Evolutionary conservation across 1,140 invertebrate species (phyloP).

Genomic region (Drosophila kikkawai): DNA sequence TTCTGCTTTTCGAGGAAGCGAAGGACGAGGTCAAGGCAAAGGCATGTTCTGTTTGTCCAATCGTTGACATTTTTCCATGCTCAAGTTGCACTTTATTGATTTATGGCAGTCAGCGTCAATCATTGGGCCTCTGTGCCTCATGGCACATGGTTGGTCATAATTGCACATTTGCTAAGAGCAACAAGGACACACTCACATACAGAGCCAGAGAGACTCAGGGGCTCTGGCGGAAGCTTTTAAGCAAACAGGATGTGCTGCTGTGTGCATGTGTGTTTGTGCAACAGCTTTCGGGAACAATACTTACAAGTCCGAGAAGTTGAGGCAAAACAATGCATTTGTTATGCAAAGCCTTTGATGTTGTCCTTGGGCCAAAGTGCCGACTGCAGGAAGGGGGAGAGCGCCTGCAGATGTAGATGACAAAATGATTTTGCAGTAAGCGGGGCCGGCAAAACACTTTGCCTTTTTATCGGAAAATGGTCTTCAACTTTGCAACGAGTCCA

Average conservation of each 20-base stretch:
- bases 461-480: slow-evolving; percentile 48
- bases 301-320: slow-evolving; percentile 69
- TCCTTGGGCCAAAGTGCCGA: slow-evolving; percentile 59
- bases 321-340: slow-evolving; percentile 76
- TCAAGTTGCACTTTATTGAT: slow-evolving; percentile 80
- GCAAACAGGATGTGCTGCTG: slow-evolving; percentile 79
- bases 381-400: slow-evolving; percentile 11
- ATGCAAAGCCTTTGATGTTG: slow-evolving; percentile 81
- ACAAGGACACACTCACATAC: slow-evolving; percentile 37
- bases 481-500: slow-evolving; percentile 34
- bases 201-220: background rate
- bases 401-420: slow-evolving; percentile 59
- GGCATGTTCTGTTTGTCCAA: slow-evolving; percentile 47
- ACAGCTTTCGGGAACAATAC: slow-evolving; percentile 74
- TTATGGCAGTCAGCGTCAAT: slow-evolving; percentile 71
- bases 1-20: slow-evolving; percentile 30
- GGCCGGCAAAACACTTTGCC: slow-evolving; percentile 33
- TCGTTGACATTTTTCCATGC: slow-evolving; percentile 68
- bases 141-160: slow-evolving; percentile 59
- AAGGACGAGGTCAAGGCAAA: slow-evolving; percentile 20
- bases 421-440: slow-evolving; percentile 53
- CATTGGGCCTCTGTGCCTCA: slow-evolving; percentile 37
- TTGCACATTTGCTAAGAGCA: slow-evolving; percentile 71
- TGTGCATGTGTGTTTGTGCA: slow-evolving; percentile 48
- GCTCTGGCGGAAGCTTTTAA: slow-evolving; percentile 72